Evolutionary conservation across 1,140 invertebrate genomes (phyloP).

Genomic region (Colletes latitarsis): DNA sequence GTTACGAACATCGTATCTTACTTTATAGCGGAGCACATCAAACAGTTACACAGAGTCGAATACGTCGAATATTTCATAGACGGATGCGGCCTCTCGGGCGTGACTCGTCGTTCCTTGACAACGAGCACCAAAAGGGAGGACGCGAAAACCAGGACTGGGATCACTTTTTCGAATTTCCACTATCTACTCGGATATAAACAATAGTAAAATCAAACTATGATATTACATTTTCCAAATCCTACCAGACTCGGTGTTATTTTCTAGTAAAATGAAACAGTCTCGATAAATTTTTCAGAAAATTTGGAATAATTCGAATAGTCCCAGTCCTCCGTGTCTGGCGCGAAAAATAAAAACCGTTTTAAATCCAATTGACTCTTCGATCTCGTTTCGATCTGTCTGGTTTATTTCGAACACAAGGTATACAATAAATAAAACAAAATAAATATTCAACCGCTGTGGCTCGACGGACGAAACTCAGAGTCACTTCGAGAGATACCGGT

Average conservation of each 20-base stretch:
- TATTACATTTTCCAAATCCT: no score
- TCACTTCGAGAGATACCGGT: constrained; percentile 24
- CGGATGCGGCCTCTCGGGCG: constrained; percentile 15
- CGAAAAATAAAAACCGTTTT: no score
- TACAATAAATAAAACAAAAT: background rate
- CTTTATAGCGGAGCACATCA: constrained; percentile 37
- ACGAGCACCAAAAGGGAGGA: background rate
- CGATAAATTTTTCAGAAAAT: no score
- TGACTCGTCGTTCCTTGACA: constrained; percentile 3
- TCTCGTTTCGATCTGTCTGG: constrained; percentile 19
- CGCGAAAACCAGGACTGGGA: background rate
- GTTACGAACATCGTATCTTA: constrained; percentile 41
- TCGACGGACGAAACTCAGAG: constrained; percentile 15
- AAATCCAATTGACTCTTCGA: no score
- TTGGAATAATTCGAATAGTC: no score
- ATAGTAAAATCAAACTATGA: no score
- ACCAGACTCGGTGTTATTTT: no score
- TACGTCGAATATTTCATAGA: constrained; percentile 4
- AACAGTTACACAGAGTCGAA: constrained; percentile 28
- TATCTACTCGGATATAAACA: no score
- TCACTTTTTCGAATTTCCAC: no score
- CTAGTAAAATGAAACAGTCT: no score
- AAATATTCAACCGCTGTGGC: background rate
- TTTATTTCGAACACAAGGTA: constrained; percentile 36
- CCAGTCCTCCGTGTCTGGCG: no score